These are phyloP conservation scores for Gambusia affinis DNA, from an alignment of 2,113 vertebrate species.

Conservation along the genomic window DNA sequence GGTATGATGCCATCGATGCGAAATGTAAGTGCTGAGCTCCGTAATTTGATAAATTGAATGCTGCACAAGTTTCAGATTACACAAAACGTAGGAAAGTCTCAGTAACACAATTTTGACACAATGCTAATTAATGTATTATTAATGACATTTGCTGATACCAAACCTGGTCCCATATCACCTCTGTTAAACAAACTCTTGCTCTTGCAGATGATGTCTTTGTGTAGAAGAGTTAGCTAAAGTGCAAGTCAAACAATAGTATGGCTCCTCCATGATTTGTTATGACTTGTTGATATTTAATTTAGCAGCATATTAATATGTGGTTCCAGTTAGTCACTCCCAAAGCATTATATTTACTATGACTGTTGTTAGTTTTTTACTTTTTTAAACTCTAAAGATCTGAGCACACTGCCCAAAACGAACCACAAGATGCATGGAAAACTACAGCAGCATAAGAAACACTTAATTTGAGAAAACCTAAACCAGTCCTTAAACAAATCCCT, in stretches of 20 bases:
- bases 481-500: background rate
- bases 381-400: background rate
- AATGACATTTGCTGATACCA: too few relatives aligned
- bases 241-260: background rate
- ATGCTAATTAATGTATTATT: too few relatives aligned
- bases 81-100: too few relatives aligned
- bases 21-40: too few relatives aligned
- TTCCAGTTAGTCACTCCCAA: background rate
- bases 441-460: background rate
- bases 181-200: background rate
- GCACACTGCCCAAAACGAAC: background rate
- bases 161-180: too few relatives aligned
- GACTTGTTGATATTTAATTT: background rate
- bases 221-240: background rate
- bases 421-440: background rate
- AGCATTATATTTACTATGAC: background rate
- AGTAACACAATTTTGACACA: too few relatives aligned
- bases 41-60: too few relatives aligned
- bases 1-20: too few relatives aligned
- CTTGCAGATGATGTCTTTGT: background rate
- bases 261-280: background rate
- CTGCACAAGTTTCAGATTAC: too few relatives aligned
- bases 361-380: background rate
- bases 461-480: too few relatives aligned
- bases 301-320: background rate